Base-by-base conservation (phyloP, 2,797 vertebrate genomes). In the Strix occidentalis region DNA sequence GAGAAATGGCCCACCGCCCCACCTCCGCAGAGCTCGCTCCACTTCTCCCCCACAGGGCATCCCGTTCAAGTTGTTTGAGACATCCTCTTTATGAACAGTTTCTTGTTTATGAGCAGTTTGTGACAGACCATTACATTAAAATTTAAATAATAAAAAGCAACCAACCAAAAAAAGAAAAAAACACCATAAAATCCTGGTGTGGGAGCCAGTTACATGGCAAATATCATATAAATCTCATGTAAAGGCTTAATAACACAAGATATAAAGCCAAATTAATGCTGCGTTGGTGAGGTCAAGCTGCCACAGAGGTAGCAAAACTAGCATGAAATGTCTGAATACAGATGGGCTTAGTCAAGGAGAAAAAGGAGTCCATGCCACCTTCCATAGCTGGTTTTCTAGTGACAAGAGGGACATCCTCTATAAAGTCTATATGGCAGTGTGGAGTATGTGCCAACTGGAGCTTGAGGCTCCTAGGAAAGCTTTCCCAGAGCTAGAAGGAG, bases 381-480 rank as follows among this genome's bases (percentile, higher is more conserved):
- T 87, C 43, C 28, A 23, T 4, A 58, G 20, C 4, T 78, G 29
- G 2, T 53, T 65, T 57, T 75, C 19, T 72, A 45, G 14, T 35
- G 21, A 6, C 0, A 5, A 77, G 46, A 76, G 6, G 12, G 29
- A 69, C 29, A 65, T 46, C 8, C 5, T 21, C 17, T 46, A 0
- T 35, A 31, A 56, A 6, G 12, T 51, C 56, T 43, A 3, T 26
- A 25, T 12, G 57, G 7, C 25, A 90, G n/a, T 1, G 0, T 16
- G 15, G 6, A 28, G 8, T n/a, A 18, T 6, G 2, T 37, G n/a
- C 10, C 57, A 81, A 41, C 3, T 41, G 45, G 25, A 56, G 21
- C 2, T 1, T 24, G 39, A 76, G 41, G 9, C 16, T 79, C 45
- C 14, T 19, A 41, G 50, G 14, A 71, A 72, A 80, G 26, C 4